A percentile compares a stretch with the other conserved stretches of the same genome.
Evolutionary conservation across 2,888 invertebrate species (phyloP).

Genomic region (Altica lythri): DNA sequence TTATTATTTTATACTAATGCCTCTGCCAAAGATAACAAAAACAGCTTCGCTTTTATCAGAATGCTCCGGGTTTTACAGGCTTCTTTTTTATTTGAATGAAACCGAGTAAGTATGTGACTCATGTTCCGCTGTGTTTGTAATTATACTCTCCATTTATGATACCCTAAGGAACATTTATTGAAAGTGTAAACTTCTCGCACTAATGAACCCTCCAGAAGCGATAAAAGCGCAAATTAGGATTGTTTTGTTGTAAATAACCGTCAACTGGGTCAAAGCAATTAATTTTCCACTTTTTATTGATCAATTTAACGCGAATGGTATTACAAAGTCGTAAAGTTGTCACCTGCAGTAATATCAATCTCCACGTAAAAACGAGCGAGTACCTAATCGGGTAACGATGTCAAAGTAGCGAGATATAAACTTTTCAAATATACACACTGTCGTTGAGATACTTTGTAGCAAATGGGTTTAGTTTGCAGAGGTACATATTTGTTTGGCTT

Average conservation of each 20-base stretch:
- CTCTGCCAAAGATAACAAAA: too few relatives aligned
- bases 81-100: too few relatives aligned
- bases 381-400: slow-evolving; percentile 19
- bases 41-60: too few relatives aligned
- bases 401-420: slow-evolving; percentile 16
- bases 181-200: too few relatives aligned
- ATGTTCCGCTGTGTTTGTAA: too few relatives aligned
- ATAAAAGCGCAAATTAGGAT: slow-evolving; percentile 7
- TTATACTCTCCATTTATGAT: too few relatives aligned
- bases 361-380: slow-evolving; percentile 19
- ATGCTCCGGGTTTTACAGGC: too few relatives aligned
- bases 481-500: not conserved
- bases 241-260: slow-evolving; percentile 13
- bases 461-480: slow-evolving; percentile 9
- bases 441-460: slow-evolving; percentile 15
- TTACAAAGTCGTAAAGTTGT: slow-evolving; percentile 23
- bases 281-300: slow-evolving; percentile 20
- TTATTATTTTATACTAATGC: too few relatives aligned
- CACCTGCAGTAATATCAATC: slow-evolving; percentile 22
- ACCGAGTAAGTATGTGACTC: too few relatives aligned
- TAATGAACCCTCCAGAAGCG: too few relatives aligned
- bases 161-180: too few relatives aligned
- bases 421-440: slow-evolving; percentile 22
- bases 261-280: slow-evolving; percentile 20
- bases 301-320: slow-evolving; percentile 17